These are phyloP conservation scores for Tetramorium parvispinum DNA, from an alignment of 1,140 invertebrate genomes.

Conservation along the genomic window DNA sequence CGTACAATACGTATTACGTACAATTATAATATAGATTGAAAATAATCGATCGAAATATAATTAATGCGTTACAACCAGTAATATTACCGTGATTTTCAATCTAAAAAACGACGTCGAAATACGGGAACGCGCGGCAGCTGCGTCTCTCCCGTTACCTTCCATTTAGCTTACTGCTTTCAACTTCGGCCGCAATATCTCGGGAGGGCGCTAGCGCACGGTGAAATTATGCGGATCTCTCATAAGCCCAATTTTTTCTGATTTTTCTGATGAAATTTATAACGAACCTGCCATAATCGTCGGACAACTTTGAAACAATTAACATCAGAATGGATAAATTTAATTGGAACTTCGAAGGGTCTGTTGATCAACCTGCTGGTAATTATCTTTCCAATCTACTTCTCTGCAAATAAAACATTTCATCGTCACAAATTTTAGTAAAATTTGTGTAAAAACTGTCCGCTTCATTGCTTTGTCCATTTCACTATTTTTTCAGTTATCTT, in stretches of 20 bases:
- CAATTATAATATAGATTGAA: background rate
- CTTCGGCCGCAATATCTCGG: background rate
- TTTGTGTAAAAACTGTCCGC: background rate
- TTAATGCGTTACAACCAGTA: too few species aligned
- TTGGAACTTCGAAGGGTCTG: background rate
- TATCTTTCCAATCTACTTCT: background rate
- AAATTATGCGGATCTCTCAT: background rate
- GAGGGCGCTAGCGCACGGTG: background rate
- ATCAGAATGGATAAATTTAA: background rate
- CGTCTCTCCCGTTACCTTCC: background rate
- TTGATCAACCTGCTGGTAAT: conserved; percentile 1
- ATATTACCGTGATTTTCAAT: too few species aligned
- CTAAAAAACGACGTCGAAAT: background rate
- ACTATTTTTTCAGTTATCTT: background rate
- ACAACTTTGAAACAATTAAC: background rate
- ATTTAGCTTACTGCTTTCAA: background rate
- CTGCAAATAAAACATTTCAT: background rate
- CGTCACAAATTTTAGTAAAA: background rate
- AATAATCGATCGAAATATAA: too few species aligned
- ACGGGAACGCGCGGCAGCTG: background rate
- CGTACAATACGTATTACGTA: too few species aligned
- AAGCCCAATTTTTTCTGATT: background rate
- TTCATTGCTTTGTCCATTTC: background rate
- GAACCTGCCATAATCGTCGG: background rate
- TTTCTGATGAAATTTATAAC: too few species aligned